Evolutionary conservation across 2,797 vertebrate genomes (phyloP), one percentile per base, ranked within the genome.

Genomic region (Lagodon rhomboides): DNA sequence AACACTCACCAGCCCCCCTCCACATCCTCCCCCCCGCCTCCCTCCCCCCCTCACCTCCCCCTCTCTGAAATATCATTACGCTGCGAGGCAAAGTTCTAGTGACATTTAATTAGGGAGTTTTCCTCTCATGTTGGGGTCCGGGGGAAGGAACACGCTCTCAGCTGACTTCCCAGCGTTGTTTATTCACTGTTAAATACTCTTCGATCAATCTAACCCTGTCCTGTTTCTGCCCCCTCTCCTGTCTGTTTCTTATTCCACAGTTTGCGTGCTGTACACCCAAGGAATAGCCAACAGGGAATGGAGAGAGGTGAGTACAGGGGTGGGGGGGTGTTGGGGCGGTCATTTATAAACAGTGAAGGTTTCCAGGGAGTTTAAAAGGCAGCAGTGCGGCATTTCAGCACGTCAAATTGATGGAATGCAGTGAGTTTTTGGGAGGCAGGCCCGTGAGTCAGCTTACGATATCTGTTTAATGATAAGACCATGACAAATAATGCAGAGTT

Each of bases 191-290:
- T 86, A 77, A 89, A 86, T 70, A 49, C 75, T 86, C 67, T 82
- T 79, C 67, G 44, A 55, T 86, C 70, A 60, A 3, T 68, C 70
- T 86, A 64, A 81, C 72, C 62, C 17, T 77, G 68, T 70, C 54
- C 15, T 68, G 44, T 80, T 55, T 82, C 50, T 77, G 66, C 56
- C 41, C 62, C 53, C 51, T 46, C 18, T 25, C 72, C 54, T 84
- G 34, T 72, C 54, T 85, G 34, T 64, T 59, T 85, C 79, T 92
- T 63, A 89, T 91, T 85, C 91, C 90, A 76, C 95, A 99, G 98
- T 99, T 90, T 99, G 98, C 89, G 97, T 99, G 91, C 96, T 99
- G 85, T 99, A 99, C 93, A 96, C 94, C 56, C 98, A 99, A 96
- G 97, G 96, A 83, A 94, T 98, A 87, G 97, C 96, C 88, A 98